Evolutionary conservation across 2,113 vertebrate species (phyloP).

Genomic region (Zingel zingel): DNA sequence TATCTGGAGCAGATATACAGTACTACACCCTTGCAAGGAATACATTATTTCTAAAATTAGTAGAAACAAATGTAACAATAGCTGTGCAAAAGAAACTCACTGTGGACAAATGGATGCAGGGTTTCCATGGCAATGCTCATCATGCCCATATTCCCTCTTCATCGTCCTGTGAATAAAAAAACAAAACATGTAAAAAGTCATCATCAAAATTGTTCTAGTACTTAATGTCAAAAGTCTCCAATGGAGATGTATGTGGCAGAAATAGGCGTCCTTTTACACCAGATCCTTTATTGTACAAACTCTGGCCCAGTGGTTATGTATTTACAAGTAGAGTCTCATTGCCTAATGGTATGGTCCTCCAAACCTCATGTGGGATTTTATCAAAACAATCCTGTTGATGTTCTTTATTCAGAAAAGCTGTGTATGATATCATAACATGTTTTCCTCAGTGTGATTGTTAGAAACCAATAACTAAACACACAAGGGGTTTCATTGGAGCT

Average conservation of each 20-base stretch:
- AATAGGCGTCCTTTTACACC: slow-evolving; percentile 5
- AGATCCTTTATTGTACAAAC: slow-evolving; percentile 11
- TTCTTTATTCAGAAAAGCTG: slow-evolving; percentile 51
- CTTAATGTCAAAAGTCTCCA: neutral
- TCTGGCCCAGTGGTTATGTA: slow-evolving; percentile 22
- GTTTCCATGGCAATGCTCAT: slow-evolving; percentile 84
- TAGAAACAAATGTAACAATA: neutral
- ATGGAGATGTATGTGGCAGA: neutral
- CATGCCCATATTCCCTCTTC: slow-evolving; percentile 99
- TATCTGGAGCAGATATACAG: slow-evolving; percentile 38
- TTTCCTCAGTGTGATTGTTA: slow-evolving; percentile 58
- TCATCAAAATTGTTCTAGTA: neutral
- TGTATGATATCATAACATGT: slow-evolving; percentile 59
- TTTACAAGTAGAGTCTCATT: slow-evolving; percentile 35
- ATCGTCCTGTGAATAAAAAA: slow-evolving; percentile 88
- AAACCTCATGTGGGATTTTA: slow-evolving; percentile 53
- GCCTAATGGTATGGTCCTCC: slow-evolving; percentile 15
- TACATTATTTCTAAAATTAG: slow-evolving; percentile 21
- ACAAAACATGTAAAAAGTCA: slow-evolving; percentile 72
- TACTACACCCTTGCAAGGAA: slow-evolving; percentile 14
- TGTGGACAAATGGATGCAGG: slow-evolving; percentile 89
- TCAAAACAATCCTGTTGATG: slow-evolving; percentile 61
- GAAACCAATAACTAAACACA: slow-evolving; percentile 62
- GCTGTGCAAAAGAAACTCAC: slow-evolving; percentile 85
- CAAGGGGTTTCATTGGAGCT: slow-evolving; percentile 60